These are phyloP conservation scores for Nylanderia fulva DNA, from an alignment of 1,140 invertebrate genomes.

Conservation along the genomic window DNA sequence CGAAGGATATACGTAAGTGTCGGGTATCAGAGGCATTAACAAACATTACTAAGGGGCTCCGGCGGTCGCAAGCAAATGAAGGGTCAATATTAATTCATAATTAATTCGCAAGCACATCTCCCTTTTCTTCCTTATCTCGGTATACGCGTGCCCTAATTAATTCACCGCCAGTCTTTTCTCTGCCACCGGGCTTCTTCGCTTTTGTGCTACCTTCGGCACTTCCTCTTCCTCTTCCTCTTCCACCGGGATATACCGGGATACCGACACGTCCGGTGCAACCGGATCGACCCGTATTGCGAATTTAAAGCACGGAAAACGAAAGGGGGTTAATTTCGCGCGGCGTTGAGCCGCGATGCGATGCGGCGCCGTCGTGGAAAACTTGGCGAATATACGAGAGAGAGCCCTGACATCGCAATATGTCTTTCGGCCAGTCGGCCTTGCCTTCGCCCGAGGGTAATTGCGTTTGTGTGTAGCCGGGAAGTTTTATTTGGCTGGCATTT, in stretches of 20 bases:
- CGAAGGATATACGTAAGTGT: not conserved
- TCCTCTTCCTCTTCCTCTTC: not conserved
- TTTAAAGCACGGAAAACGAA: slow-evolving; percentile 54
- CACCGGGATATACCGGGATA: no score
- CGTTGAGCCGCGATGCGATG: slow-evolving; percentile 56
- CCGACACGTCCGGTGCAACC: slow-evolving; percentile 34
- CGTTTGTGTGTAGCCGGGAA: slow-evolving; percentile 79
- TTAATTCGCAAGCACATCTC: not conserved
- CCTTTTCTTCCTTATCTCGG: not conserved
- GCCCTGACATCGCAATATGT: slow-evolving; percentile 70
- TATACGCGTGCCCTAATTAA: slow-evolving; percentile 32
- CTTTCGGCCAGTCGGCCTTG: slow-evolving; percentile 69
- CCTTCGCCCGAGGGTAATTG: slow-evolving; percentile 73
- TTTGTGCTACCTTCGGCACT: not conserved
- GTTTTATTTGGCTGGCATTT: slow-evolving; percentile 80
- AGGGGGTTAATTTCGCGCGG: slow-evolving; percentile 64
- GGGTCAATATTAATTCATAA: slow-evolving; percentile 40
- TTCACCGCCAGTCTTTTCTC: slow-evolving; percentile 3
- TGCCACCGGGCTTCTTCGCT: not conserved
- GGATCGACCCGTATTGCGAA: slow-evolving; percentile 51
- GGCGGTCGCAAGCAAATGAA: not conserved
- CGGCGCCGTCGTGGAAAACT: slow-evolving; percentile 45
- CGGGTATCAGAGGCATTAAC: slow-evolving; percentile 1
- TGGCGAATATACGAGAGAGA: slow-evolving; percentile 51
- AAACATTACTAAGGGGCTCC: slow-evolving; percentile 17